These are phyloP conservation scores for Schizaphis graminum DNA, from an alignment of 2,888 invertebrate species.

Conservation along the genomic window DNA sequence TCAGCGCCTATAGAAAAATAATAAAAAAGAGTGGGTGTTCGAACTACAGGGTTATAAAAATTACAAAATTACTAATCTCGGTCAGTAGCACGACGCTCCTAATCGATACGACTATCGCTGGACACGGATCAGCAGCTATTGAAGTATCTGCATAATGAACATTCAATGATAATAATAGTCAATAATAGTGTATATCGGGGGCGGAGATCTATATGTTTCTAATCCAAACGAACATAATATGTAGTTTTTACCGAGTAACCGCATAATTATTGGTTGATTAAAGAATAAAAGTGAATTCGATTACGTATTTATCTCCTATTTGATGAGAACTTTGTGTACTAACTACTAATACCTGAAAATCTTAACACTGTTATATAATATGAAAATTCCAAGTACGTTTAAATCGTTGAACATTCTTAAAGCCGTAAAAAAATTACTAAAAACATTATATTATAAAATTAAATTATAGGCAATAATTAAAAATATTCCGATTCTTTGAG, in stretches of 20 bases:
- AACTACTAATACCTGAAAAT: neutral
- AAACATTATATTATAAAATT: neutral
- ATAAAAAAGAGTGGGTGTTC: neutral
- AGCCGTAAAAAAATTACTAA: neutral
- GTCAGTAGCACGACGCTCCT: neutral
- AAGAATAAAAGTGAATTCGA: neutral
- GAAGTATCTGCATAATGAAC: neutral
- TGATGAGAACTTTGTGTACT: neutral
- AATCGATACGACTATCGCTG: neutral
- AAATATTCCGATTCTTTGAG: neutral
- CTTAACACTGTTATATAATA: neutral
- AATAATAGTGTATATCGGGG: neutral
- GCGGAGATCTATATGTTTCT: constrained; percentile 9
- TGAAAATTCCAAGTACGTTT: neutral
- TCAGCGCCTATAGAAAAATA: neutral
- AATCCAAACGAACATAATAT: neutral
- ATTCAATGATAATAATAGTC: too few relatives aligned
- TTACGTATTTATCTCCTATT: neutral
- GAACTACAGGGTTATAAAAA: neutral
- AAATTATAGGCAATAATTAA: too few relatives aligned
- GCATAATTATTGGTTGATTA: neutral
- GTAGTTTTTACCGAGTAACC: neutral
- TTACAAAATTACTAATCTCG: neutral
- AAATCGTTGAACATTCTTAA: neutral
- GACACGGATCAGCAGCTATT: neutral